phyloP scores from a whole-genome alignment of 1,140 invertebrate genomes.

The Pogonomyrmex californicus region DNA sequence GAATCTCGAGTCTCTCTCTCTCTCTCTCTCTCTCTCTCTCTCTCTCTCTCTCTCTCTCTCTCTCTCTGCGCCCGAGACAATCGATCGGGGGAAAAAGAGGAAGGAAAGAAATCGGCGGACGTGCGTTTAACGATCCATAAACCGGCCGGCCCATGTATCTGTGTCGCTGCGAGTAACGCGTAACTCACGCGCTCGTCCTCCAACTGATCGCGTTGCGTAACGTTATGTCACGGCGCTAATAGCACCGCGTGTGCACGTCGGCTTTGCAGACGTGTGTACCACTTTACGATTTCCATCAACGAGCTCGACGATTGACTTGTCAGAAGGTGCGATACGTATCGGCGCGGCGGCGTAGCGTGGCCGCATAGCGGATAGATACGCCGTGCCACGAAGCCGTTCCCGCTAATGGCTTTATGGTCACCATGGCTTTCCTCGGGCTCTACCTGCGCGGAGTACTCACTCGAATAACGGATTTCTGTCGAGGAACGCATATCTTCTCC shows the following conservation, averaged over 20 bases:
- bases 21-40: no score
- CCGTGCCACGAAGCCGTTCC: constrained; percentile 30
- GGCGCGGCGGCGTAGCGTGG: constrained; percentile 7
- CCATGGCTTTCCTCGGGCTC: not conserved
- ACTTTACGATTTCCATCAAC: constrained; percentile 62
- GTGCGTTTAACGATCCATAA: constrained; percentile 27
- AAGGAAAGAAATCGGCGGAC: constrained; percentile 4
- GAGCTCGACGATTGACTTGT: constrained; percentile 55
- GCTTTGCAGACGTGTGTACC: constrained; percentile 50
- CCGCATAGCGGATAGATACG: constrained; percentile 40
- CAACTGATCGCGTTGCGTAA: constrained; percentile 65
- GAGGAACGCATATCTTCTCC: not conserved
- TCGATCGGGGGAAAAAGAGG: not conserved
- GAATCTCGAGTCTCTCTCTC: not conserved
- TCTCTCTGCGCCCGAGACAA: not conserved
- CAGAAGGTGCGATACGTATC: constrained; percentile 55
- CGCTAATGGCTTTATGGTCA: constrained; percentile 50
- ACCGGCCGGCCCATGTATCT: constrained; percentile 38
- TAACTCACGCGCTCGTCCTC: constrained; percentile 55
- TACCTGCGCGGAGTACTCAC: constrained; percentile 16
- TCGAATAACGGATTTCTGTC: not conserved
- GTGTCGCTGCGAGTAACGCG: constrained; percentile 27
- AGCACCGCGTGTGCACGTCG: constrained; percentile 49
- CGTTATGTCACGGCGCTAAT: constrained; percentile 64
- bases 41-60: no score